Conservation (phyloP, 30 jellyfish, hydroid and myxozoan genomes). For the Hydractinia symbiolongicarpus region DNA sequence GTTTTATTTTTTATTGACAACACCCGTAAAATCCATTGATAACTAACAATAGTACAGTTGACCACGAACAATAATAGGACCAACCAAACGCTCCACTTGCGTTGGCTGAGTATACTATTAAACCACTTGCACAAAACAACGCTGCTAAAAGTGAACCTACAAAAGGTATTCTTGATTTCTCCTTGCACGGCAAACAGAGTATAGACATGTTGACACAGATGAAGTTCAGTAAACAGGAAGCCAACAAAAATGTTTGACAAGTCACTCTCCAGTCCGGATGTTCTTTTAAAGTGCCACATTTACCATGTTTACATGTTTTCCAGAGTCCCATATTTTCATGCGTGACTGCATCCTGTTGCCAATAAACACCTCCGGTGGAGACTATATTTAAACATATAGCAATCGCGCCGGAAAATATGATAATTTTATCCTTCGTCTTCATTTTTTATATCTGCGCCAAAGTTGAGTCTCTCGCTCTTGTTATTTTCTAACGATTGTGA, state of each 20-base stretch:
- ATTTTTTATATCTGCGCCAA: too few relatives aligned
- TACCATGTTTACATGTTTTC: neutral
- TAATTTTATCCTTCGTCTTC: too few relatives aligned
- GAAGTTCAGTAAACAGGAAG: neutral
- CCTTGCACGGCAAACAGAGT: neutral
- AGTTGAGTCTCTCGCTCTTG: too few relatives aligned
- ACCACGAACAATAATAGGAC: neutral
- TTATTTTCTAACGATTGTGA: too few relatives aligned
- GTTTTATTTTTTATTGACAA: neutral
- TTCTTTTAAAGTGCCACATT: constrained; percentile 1
- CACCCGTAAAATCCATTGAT: neutral
- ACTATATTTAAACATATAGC: neutral
- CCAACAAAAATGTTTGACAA: neutral
- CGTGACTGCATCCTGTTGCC: neutral
- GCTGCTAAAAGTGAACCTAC: neutral
- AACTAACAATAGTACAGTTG: neutral
- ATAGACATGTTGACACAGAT: neutral
- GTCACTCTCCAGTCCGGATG: neutral
- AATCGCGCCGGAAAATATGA: neutral
- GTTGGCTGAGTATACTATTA: neutral
- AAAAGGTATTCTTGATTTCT: neutral
- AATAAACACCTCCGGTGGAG: constrained; percentile 4
- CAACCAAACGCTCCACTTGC: neutral
- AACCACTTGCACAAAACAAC: neutral
- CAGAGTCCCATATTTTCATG: neutral